phyloP scores from a whole-genome alignment of 2,113 vertebrate species.

The Poeciliopsis prolifica region DNA sequence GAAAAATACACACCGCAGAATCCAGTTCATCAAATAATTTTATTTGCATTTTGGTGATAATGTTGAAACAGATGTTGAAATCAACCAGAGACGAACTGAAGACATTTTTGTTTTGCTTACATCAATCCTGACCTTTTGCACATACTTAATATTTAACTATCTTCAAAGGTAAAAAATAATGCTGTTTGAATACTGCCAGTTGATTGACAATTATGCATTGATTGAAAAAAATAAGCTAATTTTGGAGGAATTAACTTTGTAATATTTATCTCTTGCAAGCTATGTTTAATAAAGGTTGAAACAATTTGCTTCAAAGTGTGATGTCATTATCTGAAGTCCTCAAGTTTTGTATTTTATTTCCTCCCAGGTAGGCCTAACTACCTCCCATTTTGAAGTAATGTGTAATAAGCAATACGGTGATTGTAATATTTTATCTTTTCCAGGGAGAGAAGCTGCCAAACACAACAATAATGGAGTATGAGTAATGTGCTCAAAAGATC shows the following conservation, averaged over 20 bases:
- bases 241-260: constrained; percentile 98
- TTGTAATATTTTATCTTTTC: too few relatives aligned
- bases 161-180: constrained; percentile 86
- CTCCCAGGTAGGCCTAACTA: too few relatives aligned
- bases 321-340: constrained; percentile 35
- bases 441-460: too few relatives aligned
- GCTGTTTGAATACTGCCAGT: constrained; percentile 92
- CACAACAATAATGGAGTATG: too few relatives aligned
- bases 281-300: constrained; percentile 99
- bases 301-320: constrained; percentile 86
- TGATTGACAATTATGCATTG: constrained; percentile 89
- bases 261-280: constrained; percentile 99
- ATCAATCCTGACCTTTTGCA: constrained; percentile 88
- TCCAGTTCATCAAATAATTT: constrained; percentile 34
- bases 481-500: too few relatives aligned
- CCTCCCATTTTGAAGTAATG: too few relatives aligned
- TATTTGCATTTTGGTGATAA: constrained; percentile 62
- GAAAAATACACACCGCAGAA: constrained; percentile 58
- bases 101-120: constrained; percentile 73
- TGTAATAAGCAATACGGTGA: too few relatives aligned
- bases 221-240: constrained; percentile 94
- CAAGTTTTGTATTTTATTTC: too few relatives aligned
- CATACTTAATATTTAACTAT: constrained; percentile 92
- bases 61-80: constrained; percentile 66
- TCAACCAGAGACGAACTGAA: constrained; percentile 61